Base-by-base conservation (phyloP, 1,140 invertebrate species). In the Bilobella aurantiaca region DNA sequence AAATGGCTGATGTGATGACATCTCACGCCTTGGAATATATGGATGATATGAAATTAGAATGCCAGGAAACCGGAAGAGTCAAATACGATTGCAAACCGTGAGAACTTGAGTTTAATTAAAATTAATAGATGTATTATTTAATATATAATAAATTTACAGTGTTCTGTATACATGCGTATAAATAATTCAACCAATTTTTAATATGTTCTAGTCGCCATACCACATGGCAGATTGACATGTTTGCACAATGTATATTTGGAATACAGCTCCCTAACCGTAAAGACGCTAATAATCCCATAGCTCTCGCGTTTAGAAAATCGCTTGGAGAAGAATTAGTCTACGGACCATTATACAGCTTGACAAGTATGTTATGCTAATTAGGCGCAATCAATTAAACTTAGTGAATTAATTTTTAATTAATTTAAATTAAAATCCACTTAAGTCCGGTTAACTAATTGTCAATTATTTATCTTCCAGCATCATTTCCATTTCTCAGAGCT, bases 201-300 rank as follows among this genome's bases (percentile, higher is more conserved):
- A 27, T 59, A 31, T 62, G 1, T 42, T 42, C 8, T 29, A 69
- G 68, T 25, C 61, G 65, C 1, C 37, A 66, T 49, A 42, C 68
- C 1, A 27, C 62, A 2, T 69, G 53, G 53, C 46, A 66, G 21
- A 69, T 69, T 57, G 68, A 69, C 47, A 64, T 69, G 68, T 69
- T 69, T 64, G 57, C 68, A 56, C 31, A 62, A 60, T 56, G 29
- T 14, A 64, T 58, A 1, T 27, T 69, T 0, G 68, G 68, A n/a
- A 49, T 69, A 31, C 56, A 65, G 14, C 18, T 69, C 56, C 61
- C 59, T 3, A 42, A 69, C 59, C 16, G 34, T 1, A 63, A 62
- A 32, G 53, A 69, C 42, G 56, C 65, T 1, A 47, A 69, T 34
- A 69, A 69, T 62, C 34, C 66, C 21, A 66, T 69, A 49, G 68